These are phyloP conservation scores for Anhinga anhinga DNA, from an alignment of 2,113 vertebrate genomes.

Conservation along the genomic window DNA sequence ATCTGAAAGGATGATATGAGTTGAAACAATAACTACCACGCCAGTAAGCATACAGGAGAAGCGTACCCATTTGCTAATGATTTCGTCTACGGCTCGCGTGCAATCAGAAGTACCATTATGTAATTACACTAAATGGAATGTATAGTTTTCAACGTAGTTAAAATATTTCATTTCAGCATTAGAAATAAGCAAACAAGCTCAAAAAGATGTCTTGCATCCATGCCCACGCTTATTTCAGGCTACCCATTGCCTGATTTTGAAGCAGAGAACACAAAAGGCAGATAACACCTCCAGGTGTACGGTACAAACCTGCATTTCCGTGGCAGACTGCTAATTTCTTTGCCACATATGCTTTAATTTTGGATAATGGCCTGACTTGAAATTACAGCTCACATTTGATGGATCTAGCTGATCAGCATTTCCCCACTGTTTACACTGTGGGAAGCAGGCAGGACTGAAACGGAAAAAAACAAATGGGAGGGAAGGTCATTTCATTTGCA, in stretches of 20 bases:
- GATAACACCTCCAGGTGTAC: not conserved
- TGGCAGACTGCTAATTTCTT: not conserved
- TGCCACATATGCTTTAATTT: slow-evolving; percentile 6
- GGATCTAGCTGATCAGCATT: not conserved
- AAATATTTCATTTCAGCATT: not conserved
- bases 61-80: not conserved
- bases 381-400: not conserved
- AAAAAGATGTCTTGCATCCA: not conserved
- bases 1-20: not conserved
- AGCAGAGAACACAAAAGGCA: not conserved
- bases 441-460: not conserved
- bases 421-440: not conserved
- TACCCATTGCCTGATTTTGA: not conserved
- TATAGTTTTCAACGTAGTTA: not conserved
- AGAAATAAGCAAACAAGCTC: not conserved
- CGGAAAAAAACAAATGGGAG: not conserved
- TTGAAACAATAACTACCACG: not conserved
- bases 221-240: not conserved
- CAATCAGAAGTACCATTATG: not conserved
- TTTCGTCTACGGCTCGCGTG: not conserved
- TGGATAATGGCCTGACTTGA: not conserved
- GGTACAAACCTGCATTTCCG: not conserved
- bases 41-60: not conserved
- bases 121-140: not conserved
- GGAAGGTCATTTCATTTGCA: not conserved